A percentile compares a stretch with the other conserved stretches of the same genome.
Conservation (phyloP, 1,140 invertebrate genomes). For the Gonioctena quinquepunctata region DNA sequence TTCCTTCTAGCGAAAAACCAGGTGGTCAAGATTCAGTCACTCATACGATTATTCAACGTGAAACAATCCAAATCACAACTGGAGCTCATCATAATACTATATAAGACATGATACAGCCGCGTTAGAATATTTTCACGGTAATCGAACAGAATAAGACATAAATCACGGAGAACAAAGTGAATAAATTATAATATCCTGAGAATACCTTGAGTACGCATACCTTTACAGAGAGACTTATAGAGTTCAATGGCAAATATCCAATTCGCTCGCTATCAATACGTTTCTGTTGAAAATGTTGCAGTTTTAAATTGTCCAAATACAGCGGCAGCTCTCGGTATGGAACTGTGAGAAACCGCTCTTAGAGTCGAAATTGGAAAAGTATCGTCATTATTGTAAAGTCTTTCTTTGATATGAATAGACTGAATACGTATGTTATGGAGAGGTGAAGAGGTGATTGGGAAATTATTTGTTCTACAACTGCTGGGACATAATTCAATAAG, state of each 20-base stretch:
- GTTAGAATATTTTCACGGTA: background rate
- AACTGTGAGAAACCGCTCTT: constrained; percentile 17
- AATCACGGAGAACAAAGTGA: constrained; percentile 19
- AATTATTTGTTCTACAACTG: too few species aligned
- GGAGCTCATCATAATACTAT: background rate
- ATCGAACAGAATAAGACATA: constrained; percentile 10
- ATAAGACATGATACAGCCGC: background rate
- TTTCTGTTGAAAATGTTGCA: constrained; percentile 21
- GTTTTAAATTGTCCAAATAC: constrained; percentile 15
- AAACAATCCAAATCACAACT: background rate
- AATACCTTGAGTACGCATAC: background rate
- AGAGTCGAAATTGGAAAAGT: constrained; percentile 12
- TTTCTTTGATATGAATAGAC: too few species aligned
- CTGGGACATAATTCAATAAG: too few species aligned
- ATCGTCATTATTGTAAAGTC: background rate
- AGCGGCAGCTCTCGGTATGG: constrained; percentile 6
- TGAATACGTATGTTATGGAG: too few species aligned
- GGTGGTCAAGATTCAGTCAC: background rate
- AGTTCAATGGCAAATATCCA: constrained; percentile 8
- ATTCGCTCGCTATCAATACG: background rate
- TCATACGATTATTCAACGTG: background rate
- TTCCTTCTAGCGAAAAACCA: background rate
- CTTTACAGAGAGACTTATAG: background rate
- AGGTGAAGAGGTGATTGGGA: too few species aligned
- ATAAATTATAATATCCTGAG: constrained; percentile 6